phyloP scores from a whole-genome alignment of 2,113 vertebrate genomes.

The Pleuronectes platessa region DNA sequence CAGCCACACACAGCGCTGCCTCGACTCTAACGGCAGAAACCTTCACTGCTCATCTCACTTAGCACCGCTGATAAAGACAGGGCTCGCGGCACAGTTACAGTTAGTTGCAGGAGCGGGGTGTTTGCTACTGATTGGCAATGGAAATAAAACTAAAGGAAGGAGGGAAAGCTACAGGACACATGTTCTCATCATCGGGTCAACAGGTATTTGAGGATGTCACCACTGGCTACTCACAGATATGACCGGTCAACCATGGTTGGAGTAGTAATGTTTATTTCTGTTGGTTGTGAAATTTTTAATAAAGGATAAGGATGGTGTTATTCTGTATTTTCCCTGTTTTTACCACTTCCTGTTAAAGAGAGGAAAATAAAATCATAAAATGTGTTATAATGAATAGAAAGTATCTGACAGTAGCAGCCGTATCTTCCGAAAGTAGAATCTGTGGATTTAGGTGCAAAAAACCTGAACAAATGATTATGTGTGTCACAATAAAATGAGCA shows the following conservation, averaged over 20 bases:
- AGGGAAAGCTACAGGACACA: background rate
- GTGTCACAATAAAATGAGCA: no score
- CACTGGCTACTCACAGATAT: slow-evolving; percentile 18
- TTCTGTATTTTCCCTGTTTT: background rate
- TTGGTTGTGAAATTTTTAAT: no score
- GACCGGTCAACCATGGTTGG: background rate
- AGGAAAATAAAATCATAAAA: no score
- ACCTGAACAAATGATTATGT: no score
- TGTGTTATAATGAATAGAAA: no score
- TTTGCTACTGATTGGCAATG: background rate
- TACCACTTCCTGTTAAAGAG: no score
- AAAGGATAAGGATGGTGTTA: no score
- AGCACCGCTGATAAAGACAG: slow-evolving; percentile 1
- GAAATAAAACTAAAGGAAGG: slow-evolving; percentile 4
- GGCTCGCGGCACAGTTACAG: background rate
- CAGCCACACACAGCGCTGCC: slow-evolving; percentile 39
- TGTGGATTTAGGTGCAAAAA: no score
- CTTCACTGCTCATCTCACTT: slow-evolving; percentile 32
- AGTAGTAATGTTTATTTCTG: no score
- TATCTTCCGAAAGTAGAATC: no score
- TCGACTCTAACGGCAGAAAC: slow-evolving; percentile 19
- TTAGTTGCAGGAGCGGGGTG: background rate
- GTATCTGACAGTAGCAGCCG: no score
- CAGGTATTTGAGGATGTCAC: slow-evolving; percentile 18
- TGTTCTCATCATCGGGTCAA: no score